phyloP scores from a whole-genome alignment of 2,113 vertebrate species.

The Artemisiospiza belli region DNA sequence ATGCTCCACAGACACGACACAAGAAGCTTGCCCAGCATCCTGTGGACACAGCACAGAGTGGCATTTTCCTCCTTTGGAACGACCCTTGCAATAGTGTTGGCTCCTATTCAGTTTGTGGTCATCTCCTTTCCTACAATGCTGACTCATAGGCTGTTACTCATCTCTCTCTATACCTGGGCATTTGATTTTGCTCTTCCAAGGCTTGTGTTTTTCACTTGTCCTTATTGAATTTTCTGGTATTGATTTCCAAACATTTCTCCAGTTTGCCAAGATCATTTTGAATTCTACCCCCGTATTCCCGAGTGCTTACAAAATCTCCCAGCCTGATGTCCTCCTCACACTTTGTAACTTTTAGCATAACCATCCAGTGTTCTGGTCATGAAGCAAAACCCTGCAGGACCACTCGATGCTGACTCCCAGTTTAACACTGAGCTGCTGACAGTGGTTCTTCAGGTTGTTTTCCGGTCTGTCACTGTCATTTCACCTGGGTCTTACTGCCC shows the following conservation, averaged over 20 bases:
- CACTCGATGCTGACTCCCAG: background rate
- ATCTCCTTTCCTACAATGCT: background rate
- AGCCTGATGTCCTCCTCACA: background rate
- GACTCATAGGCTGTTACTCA: background rate
- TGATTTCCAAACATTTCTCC: conserved; percentile 4
- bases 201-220: background rate
- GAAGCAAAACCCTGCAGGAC: background rate
- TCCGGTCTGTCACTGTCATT: background rate
- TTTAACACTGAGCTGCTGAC: background rate
- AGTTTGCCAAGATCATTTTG: background rate
- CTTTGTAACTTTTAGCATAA: background rate
- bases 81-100: background rate
- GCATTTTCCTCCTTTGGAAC: background rate
- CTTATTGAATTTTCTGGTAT: background rate
- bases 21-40: background rate
- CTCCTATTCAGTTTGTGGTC: background rate
- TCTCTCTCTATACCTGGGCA: background rate
- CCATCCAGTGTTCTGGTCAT: background rate
- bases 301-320: background rate
- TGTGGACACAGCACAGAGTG: background rate
- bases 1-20: fast-evolving
- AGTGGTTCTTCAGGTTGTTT: background rate
- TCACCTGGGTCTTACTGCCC: background rate
- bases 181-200: background rate
- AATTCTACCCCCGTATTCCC: background rate